Evolutionary conservation across 2,113 vertebrate genomes (phyloP).

Genomic region (Ciconia maguari): DNA sequence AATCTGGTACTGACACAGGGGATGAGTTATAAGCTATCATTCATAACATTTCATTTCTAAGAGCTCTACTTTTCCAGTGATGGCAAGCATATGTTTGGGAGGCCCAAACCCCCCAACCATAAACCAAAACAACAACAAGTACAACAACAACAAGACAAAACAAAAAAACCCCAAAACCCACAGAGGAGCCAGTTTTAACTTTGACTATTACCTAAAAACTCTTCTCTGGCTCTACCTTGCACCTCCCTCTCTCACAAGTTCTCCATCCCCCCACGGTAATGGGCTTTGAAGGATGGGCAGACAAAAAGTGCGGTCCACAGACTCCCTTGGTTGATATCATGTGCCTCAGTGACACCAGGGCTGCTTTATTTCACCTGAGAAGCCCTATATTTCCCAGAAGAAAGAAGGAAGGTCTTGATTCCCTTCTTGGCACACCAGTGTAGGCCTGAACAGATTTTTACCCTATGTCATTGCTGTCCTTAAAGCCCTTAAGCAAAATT

Average conservation of each 20-base stretch:
- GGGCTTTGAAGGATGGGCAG: background rate
- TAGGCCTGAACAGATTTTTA: background rate
- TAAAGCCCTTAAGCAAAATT: background rate
- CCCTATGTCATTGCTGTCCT: background rate
- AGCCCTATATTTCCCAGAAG: background rate
- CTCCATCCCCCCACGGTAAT: accelerated
- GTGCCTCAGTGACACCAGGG: background rate
- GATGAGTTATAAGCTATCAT: background rate
- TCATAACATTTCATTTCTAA: background rate
- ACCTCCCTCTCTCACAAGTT: background rate
- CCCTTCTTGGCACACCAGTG: background rate
- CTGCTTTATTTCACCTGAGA: background rate
- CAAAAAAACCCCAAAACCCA: accelerated
- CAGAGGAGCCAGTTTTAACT: background rate
- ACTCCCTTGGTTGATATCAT: background rate
- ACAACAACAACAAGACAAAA: background rate
- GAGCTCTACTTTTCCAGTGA: background rate
- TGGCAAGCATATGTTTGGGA: background rate
- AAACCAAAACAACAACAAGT: background rate
- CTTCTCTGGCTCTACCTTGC: background rate
- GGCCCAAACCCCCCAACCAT: background rate
- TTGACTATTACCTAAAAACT: background rate
- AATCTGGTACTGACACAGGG: background rate
- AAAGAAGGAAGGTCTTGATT: background rate
- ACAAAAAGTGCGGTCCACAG: background rate